phyloP scores from a whole-genome alignment of 30 jellyfish, hydroid and myxozoan species.

The Aurelia sp. region DNA sequence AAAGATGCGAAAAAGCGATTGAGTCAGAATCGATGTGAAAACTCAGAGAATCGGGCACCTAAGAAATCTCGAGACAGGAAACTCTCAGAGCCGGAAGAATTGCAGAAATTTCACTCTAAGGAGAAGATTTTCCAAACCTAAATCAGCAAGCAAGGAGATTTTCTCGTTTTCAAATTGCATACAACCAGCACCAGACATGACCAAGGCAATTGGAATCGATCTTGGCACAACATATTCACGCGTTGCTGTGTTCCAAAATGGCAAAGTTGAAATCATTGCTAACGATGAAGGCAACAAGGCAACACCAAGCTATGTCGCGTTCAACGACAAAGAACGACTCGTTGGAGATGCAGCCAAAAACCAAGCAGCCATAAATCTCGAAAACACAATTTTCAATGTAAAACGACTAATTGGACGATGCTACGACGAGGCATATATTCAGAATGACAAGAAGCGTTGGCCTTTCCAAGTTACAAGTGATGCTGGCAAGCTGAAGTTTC shows the following conservation, averaged over 20 bases:
- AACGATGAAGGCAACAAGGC: constrained; percentile 87
- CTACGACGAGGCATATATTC: constrained; percentile 64
- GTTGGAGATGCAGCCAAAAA: constrained; percentile 88
- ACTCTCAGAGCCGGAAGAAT: too few relatives aligned
- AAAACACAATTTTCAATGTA: constrained; percentile 83
- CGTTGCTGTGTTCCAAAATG: constrained; percentile 84
- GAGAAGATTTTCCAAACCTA: too few relatives aligned
- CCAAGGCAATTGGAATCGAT: constrained; percentile 86
- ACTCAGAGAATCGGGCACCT: too few relatives aligned
- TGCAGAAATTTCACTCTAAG: too few relatives aligned
- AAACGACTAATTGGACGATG: constrained; percentile 83
- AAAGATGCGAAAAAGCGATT: too few relatives aligned
- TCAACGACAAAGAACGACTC: constrained; percentile 70
- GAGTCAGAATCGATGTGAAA: too few relatives aligned
- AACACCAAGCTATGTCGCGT: constrained; percentile 87
- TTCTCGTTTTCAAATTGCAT: too few relatives aligned
- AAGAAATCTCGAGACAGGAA: too few relatives aligned
- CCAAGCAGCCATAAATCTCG: constrained; percentile 82
- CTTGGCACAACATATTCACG: constrained; percentile 8
- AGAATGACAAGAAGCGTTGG: constrained; percentile 80
- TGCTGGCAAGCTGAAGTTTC: constrained; percentile 73
- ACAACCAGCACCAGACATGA: background rate
- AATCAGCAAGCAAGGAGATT: too few relatives aligned
- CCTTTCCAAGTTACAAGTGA: constrained; percentile 80
- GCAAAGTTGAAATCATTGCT: constrained; percentile 85